These are phyloP conservation scores for Campoletis sonorensis DNA, from an alignment of 1,140 invertebrate genomes.

Conservation along the genomic window DNA sequence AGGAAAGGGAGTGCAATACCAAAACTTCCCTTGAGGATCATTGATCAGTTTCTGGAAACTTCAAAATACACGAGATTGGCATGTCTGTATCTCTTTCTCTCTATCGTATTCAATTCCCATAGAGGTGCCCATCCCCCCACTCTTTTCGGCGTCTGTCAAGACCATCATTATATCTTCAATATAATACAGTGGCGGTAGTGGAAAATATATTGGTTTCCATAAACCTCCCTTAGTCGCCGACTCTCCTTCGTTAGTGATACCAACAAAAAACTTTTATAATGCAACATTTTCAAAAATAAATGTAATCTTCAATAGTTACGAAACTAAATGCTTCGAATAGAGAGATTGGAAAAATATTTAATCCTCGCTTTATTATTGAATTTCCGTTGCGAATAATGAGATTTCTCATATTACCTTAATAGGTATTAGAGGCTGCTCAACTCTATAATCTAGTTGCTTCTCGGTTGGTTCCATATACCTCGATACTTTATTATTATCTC, in stretches of 20 bases:
- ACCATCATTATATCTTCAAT: not conserved
- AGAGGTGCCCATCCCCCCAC: not conserved
- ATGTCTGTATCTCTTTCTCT: conserved; percentile 13
- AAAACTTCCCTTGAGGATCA: conserved; percentile 32
- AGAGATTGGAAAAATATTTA: not conserved
- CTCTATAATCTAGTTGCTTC: conserved; percentile 2
- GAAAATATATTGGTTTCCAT: conserved; percentile 25
- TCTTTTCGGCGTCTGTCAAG: not conserved
- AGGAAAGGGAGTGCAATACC: conserved; percentile 43
- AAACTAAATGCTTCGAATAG: not conserved
- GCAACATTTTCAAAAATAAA: not conserved
- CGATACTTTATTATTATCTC: not conserved
- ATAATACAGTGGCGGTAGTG: not conserved
- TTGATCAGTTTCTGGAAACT: conserved; percentile 28
- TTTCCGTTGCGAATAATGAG: conserved; percentile 16
- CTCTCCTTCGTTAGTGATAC: not conserved
- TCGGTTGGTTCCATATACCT: not conserved
- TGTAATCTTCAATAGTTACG: not conserved
- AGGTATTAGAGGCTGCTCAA: not conserved
- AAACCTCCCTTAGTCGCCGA: not conserved
- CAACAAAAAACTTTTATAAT: not conserved
- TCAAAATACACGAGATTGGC: conserved; percentile 52
- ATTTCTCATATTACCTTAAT: conserved; percentile 24
- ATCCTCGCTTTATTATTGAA: conserved; percentile 19
- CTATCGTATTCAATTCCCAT: not conserved